Base-by-base conservation (phyloP, 2,797 vertebrate genomes). In the Epinephelus awoara region DNA sequence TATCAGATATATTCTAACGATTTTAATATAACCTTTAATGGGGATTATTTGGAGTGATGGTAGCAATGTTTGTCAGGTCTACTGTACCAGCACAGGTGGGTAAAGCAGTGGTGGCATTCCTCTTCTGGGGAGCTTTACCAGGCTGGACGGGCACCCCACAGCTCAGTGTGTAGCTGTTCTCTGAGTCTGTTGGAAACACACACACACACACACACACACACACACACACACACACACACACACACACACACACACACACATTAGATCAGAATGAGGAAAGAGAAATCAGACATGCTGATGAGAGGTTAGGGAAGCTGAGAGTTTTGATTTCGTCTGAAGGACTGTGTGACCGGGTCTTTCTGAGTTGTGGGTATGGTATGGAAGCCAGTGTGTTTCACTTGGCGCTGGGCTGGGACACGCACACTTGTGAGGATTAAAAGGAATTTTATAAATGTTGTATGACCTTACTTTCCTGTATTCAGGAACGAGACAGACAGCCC, bases 151-250 rank as follows among this genome's bases (percentile, higher is more conserved):
- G 96, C 7, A 97, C 65, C 0, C 97, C 98, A 0, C 98, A 99
- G 93, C 97, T 98, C 85, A 99, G 93, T 0, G 96, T 93, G 91
- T 99, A 99, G 91, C 97, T 98, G 92, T 96, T 98, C 84, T 99
- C 98, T 0, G 97, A 97, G 91, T 98, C 98, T 99, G 93, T 6
- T 19, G 82, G 75, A 49, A 34, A 83, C 23, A 85, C 62, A 80
- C 65, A 69, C 42, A 68, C 44, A 71, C 40, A 71, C 50, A 75
- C 75, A 67, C 68, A 83, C 68, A 71, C 66, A 82, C 25, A 27
- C 27, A 27, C 27, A 27, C 27, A 27, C 27, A 27, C 27, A 27
- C 27, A 27, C 27, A 27, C 27, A 67, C 67, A 83, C 68, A 71
- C 66, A 82, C 25, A 27, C 27, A 27, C 27, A 27, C 27, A 27